A percentile compares a stretch with the other conserved stretches of the same genome.
These are phyloP conservation scores for Drosophila lacteicornis DNA, from an alignment of 1,140 invertebrate genomes.

Conservation along the genomic window DNA sequence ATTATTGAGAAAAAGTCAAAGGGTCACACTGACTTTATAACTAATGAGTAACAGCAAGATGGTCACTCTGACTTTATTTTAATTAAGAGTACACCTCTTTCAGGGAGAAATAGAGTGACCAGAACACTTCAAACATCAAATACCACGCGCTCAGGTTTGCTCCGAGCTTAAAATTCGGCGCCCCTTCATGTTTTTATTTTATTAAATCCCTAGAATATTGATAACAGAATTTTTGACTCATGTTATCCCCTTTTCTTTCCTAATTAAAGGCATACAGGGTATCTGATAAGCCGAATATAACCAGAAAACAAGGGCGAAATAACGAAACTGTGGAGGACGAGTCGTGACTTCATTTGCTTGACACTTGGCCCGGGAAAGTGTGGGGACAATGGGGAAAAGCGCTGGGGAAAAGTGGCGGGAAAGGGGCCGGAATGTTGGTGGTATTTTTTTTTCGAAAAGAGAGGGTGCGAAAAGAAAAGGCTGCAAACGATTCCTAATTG, in stretches of 20 bases:
- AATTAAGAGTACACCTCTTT: no score
- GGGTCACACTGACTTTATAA: no score
- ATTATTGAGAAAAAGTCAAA: no score
- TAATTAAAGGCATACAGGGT: constrained; percentile 23
- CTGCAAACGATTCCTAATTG: constrained; percentile 85
- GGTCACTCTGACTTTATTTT: no score
- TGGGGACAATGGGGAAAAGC: constrained; percentile 35
- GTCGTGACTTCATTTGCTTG: constrained; percentile 83
- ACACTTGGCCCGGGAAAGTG: constrained; percentile 67
- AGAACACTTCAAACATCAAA: no score
- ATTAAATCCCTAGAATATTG: no score
- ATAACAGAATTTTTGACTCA: no score
- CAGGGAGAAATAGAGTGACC: no score
- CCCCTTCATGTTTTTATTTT: no score
- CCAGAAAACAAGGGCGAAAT: constrained; percentile 37
- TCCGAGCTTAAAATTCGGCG: not conserved
- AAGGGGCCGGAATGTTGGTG: constrained; percentile 2
- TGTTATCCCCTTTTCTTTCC: no score
- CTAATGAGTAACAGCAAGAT: no score
- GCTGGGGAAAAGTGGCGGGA: constrained; percentile 12
- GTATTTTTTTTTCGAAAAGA: constrained; percentile 18
- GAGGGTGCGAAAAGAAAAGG: constrained; percentile 64
- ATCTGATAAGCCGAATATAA: constrained; percentile 19
- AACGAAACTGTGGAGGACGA: constrained; percentile 59
- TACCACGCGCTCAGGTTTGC: no score